A percentile compares a stretch with the other conserved stretches of the same genome.
phyloP scores from a whole-genome alignment of 2,888 invertebrate species.

The Coecobrya sp. region DNA sequence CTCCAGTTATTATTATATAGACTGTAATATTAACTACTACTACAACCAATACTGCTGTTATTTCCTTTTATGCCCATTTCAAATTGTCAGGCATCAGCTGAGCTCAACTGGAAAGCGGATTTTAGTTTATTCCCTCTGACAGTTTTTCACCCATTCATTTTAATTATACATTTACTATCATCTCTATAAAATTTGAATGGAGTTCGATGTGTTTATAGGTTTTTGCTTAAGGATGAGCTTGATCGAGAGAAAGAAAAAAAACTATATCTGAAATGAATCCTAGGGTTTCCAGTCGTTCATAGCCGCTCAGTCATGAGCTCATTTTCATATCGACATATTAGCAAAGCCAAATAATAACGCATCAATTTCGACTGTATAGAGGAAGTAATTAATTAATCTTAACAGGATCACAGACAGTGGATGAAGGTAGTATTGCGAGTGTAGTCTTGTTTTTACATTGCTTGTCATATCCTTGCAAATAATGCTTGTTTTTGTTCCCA shows the following conservation, averaged over 20 bases:
- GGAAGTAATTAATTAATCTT: constrained; percentile 54
- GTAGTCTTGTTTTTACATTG: not conserved
- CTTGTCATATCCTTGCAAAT: not conserved
- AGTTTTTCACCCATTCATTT: constrained; percentile 75
- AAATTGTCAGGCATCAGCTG: constrained; percentile 75
- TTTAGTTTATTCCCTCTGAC: constrained; percentile 74
- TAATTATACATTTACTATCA: not conserved
- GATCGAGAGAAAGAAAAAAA: not conserved
- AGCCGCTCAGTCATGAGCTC: not conserved
- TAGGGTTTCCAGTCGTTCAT: not conserved
- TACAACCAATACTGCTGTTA: too few relatives aligned
- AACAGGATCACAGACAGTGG: constrained; percentile 10
- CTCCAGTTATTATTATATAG: constrained; percentile 50
- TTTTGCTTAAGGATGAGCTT: not conserved
- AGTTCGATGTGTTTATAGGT: not conserved
- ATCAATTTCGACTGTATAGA: not conserved
- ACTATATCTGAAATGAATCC: not conserved
- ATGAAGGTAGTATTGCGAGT: too few relatives aligned
- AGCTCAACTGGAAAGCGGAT: constrained; percentile 71
- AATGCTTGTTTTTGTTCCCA: not conserved
- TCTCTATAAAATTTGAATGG: constrained; percentile 27
- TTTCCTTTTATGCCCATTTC: constrained; percentile 15
- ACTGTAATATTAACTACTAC: constrained; percentile 32
- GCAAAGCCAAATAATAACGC: constrained; percentile 34
- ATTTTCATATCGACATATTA: constrained; percentile 24